Percentiles rank a stretch among this genome's conserved stretches.
phyloP scores from a whole-genome alignment of 2,113 vertebrate genomes.

The Sylvietta virens region DNA sequence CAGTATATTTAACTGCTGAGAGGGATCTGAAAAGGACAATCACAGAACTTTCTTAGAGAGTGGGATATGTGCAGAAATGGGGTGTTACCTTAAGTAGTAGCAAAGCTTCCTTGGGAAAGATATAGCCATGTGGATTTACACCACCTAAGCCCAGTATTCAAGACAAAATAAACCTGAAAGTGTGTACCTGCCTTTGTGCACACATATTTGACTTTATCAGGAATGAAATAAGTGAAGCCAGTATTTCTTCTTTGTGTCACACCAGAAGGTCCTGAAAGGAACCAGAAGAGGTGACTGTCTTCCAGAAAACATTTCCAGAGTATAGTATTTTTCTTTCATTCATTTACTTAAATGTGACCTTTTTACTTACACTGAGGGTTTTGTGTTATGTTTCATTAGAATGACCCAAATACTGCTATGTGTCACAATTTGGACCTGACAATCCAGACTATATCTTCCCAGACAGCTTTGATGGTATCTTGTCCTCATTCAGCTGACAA shows the following conservation, averaged over 20 bases:
- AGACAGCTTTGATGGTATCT: background rate
- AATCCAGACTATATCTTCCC: background rate
- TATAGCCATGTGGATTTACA: background rate
- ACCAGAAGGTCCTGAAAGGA: background rate
- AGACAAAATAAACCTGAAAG: background rate
- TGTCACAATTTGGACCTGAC: background rate
- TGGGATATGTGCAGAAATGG: background rate
- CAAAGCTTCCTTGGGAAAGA: background rate
- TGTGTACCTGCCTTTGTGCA: background rate
- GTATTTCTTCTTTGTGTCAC: background rate
- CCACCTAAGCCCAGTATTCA: background rate
- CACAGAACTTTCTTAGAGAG: background rate
- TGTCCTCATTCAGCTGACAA: background rate
- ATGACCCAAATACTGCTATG: background rate
- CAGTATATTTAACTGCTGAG: background rate
- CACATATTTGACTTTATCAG: background rate
- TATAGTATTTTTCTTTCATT: background rate
- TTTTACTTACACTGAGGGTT: background rate
- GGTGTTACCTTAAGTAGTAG: background rate
- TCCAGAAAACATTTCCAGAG: background rate
- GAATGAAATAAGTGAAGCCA: background rate
- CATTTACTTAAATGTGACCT: background rate
- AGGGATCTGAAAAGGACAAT: background rate
- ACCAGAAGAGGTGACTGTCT: background rate
- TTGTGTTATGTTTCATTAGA: background rate